Percentiles rank a stretch among this genome's conserved stretches.
phyloP scores from a whole-genome alignment of 2,113 vertebrate species.

The Tretioscincus oriximinensis region DNA sequence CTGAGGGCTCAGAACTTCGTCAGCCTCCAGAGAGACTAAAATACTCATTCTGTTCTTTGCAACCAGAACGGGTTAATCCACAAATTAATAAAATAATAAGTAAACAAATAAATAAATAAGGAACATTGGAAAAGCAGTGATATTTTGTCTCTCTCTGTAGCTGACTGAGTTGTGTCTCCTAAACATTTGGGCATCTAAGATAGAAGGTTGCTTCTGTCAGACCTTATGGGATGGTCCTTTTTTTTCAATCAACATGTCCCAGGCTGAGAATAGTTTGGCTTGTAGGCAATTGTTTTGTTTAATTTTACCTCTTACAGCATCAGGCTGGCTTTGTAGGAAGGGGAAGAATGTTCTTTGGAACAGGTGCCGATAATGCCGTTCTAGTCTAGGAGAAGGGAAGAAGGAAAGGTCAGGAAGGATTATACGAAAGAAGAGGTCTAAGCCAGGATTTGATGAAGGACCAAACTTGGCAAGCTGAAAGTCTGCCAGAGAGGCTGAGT shows the following conservation, averaged over 20 bases:
- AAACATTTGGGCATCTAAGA: neutral
- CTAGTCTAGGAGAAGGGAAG: constrained; percentile 12
- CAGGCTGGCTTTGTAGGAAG: constrained; percentile 3
- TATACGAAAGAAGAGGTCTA: constrained; percentile 10
- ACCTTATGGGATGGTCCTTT: neutral
- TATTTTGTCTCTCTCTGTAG: too few relatives aligned
- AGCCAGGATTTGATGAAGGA: constrained; percentile 20
- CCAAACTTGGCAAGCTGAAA: constrained; percentile 17
- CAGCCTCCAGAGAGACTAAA: too few relatives aligned
- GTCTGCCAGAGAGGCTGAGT: neutral
- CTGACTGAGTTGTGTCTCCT: neutral
- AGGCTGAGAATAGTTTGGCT: constrained; percentile 8
- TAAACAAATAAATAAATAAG: too few relatives aligned
- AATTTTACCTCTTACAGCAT: constrained; percentile 11
- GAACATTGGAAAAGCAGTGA: too few relatives aligned
- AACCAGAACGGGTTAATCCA: too few relatives aligned
- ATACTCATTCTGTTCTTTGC: too few relatives aligned
- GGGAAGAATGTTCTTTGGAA: neutral
- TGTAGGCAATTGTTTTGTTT: constrained; percentile 11
- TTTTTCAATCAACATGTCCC: neutral
- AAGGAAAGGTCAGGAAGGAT: constrained; percentile 26
- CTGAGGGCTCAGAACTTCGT: too few relatives aligned
- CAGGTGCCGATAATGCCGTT: constrained; percentile 14
- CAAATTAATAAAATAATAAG: too few relatives aligned
- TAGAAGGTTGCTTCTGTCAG: neutral